Conservation (phyloP, 2,888 invertebrate species). For the Neoitamus cyanurus region DNA sequence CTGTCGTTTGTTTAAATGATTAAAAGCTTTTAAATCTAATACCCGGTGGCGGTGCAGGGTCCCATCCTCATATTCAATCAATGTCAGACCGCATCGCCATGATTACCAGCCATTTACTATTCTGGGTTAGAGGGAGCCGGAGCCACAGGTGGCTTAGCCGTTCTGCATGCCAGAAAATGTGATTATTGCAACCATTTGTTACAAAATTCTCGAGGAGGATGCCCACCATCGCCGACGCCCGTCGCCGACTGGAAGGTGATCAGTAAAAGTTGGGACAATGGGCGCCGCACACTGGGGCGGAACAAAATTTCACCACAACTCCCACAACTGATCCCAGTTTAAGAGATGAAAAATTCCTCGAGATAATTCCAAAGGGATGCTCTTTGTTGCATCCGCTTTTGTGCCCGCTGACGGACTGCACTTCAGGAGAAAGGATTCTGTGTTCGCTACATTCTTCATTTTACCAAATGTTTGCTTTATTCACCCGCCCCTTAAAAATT, state of each 20-base stretch:
- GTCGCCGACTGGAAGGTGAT: not conserved
- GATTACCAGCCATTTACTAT: not conserved
- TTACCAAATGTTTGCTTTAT: not conserved
- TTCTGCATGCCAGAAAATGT: constrained; percentile 1
- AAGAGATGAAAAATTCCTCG: not conserved
- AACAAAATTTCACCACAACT: not conserved
- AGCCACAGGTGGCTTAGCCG: not conserved
- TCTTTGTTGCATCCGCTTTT: not conserved
- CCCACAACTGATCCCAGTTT: not conserved
- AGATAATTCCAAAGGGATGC: not conserved
- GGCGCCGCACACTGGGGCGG: not conserved
- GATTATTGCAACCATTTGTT: not conserved
- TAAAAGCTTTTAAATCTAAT: not conserved
- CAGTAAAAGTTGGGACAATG: not conserved
- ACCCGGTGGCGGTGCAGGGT: not conserved
- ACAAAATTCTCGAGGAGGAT: not conserved
- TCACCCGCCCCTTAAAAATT: not conserved
- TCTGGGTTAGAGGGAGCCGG: not conserved
- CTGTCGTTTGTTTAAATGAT: not conserved
- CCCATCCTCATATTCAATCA: constrained; percentile 1
- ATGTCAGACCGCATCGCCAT: not conserved
- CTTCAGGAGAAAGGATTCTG: not conserved
- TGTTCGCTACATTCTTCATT: not conserved
- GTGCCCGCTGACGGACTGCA: not conserved
- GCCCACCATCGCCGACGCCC: not conserved